These are phyloP conservation scores for Sebastes elongatus DNA, from an alignment of 2,797 vertebrate species.

Conservation along the genomic window DNA sequence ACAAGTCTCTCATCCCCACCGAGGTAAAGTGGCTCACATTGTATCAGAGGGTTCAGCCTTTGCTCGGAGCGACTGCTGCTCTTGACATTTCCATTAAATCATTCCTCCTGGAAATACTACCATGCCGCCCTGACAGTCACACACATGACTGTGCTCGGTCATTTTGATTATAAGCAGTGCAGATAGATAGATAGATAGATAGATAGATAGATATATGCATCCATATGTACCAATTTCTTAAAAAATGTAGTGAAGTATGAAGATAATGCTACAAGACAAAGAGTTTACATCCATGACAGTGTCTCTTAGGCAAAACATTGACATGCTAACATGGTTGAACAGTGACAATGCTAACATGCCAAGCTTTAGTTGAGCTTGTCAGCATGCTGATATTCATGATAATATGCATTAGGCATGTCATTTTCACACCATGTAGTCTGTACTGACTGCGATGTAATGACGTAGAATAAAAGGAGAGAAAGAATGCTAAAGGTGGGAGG, in stretches of 20 bases:
- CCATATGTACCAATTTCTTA: neutral
- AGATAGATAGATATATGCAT: neutral
- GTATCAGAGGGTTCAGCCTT: conserved; percentile 61
- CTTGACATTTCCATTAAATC: conserved; percentile 80
- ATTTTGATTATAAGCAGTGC: conserved; percentile 16
- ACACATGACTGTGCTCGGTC: conserved; percentile 22
- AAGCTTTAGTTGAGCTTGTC: neutral
- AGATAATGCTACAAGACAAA: neutral
- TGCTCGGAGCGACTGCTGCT: conserved; percentile 69
- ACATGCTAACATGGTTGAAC: neutral
- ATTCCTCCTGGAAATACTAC: conserved; percentile 62
- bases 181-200: conserved; percentile 1
- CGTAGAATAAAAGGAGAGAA: neutral
- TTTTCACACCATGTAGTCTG: neutral
- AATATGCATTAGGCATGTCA: neutral
- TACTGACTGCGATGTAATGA: neutral
- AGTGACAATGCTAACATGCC: neutral
- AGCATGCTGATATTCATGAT: neutral
- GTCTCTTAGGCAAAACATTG: neutral
- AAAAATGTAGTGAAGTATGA: neutral
- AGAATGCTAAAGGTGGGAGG: neutral
- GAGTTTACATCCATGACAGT: neutral
- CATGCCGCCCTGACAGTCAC: conserved; percentile 36
- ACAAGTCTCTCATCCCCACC: conserved; percentile 58
- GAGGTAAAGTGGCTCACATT: conserved; percentile 61